Conservation (phyloP, 2,113 vertebrate genomes). For the Sinocyclocheilus anophthalmus region DNA sequence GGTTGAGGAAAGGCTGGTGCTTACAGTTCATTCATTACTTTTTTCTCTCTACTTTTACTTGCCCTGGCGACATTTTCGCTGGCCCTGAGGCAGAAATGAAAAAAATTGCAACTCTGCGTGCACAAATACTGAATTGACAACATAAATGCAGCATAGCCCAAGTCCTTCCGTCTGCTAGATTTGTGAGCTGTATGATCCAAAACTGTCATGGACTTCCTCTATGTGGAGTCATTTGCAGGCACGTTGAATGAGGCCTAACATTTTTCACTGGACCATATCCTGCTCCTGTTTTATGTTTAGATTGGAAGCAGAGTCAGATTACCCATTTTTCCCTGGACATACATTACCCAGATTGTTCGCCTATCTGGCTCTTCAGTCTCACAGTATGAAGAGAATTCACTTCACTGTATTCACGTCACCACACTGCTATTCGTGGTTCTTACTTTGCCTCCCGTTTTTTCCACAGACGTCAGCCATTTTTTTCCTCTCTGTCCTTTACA, state of each 20-base stretch:
- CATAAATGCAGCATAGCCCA: conserved; percentile 48
- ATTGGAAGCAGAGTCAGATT: conserved; percentile 44
- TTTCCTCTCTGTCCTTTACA: neutral
- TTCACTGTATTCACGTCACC: conserved; percentile 10
- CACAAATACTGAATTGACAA: conserved; percentile 26
- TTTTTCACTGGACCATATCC: conserved; percentile 45
- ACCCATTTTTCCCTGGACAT: conserved; percentile 3
- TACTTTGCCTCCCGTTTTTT: neutral
- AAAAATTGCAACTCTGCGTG: too few species aligned
- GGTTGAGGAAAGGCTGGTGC: neutral
- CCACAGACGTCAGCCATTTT: neutral
- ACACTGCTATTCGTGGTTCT: neutral
- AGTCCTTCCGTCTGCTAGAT: conserved; percentile 62
- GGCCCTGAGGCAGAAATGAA: too few species aligned
- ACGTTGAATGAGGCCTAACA: conserved; percentile 43
- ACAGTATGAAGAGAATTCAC: conserved; percentile 6
- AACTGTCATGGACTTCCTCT: conserved; percentile 51
- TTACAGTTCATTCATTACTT: conserved; percentile 36
- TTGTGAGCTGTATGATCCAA: conserved; percentile 59
- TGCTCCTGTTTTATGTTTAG: conserved; percentile 46
- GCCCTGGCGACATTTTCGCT: neutral
- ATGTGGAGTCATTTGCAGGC: conserved; percentile 52
- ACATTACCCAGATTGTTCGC: conserved; percentile 28
- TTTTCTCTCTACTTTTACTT: neutral
- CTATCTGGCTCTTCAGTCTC: neutral